phyloP scores from a whole-genome alignment of 2,113 vertebrate genomes.

The Murina feae region DNA sequence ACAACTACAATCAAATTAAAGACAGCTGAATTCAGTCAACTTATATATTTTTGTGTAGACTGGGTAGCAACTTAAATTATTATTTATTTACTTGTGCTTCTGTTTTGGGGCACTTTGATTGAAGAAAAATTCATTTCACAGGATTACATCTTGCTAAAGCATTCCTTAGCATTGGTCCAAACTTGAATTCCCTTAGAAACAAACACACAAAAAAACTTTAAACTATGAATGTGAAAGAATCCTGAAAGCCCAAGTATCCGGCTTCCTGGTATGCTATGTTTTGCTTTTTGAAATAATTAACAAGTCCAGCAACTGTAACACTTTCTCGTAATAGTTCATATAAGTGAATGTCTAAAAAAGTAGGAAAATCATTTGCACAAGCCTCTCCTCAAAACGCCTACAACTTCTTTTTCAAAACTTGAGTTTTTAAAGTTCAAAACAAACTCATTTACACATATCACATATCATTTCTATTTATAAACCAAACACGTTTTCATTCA shows the following conservation, averaged over 20 bases:
- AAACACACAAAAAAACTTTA: slow-evolving; percentile 9
- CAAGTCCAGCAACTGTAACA: background rate
- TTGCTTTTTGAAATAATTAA: slow-evolving; percentile 7
- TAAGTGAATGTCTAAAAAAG: background rate
- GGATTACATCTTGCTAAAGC: slow-evolving; percentile 96
- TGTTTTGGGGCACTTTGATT: slow-evolving; percentile 77
- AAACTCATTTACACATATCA: background rate
- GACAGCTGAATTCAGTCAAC: slow-evolving; percentile 66
- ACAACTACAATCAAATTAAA: slow-evolving; percentile 71
- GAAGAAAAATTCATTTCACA: slow-evolving; percentile 73
- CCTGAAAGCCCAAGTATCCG: background rate
- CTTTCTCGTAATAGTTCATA: background rate
- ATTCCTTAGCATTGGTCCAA: slow-evolving; percentile 97
- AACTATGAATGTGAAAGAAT: slow-evolving; percentile 22
- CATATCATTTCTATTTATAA: background rate
- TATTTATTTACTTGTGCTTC: slow-evolving; percentile 81
- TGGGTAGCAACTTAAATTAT: slow-evolving; percentile 73
- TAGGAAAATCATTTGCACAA: background rate
- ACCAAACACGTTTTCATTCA: background rate
- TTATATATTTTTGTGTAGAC: slow-evolving; percentile 71
- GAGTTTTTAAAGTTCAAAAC: background rate
- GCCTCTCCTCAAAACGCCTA: background rate
- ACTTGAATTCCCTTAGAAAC: slow-evolving; percentile 91
- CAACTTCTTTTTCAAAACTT: background rate
- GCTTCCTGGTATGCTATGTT: background rate